Evolutionary conservation across 2,797 vertebrate species (phyloP).

Genomic region (Sebastes elongatus): DNA sequence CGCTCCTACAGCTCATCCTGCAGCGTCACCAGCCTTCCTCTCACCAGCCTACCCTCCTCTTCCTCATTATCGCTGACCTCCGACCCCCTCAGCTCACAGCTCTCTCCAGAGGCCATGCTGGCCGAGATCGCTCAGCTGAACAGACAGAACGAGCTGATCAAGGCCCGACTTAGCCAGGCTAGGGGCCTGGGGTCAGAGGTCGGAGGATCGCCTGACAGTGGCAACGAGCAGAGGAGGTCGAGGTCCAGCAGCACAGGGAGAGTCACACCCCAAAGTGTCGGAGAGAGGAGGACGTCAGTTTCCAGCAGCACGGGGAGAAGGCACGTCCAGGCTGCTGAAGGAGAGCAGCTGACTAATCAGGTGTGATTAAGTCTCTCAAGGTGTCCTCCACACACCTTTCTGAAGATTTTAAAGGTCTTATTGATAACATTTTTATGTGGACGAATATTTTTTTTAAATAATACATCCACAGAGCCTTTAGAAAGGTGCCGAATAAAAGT

Average conservation of each 20-base stretch:
- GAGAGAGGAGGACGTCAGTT: conserved; percentile 13
- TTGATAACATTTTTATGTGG: too few relatives aligned
- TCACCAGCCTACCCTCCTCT: conserved; percentile 50
- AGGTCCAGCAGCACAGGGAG: conserved; percentile 39
- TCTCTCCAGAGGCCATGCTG: conserved; percentile 74
- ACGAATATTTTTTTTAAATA: too few relatives aligned
- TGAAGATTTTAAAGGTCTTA: background rate
- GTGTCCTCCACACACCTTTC: background rate
- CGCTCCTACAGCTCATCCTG: conserved; percentile 50
- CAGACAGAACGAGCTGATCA: conserved; percentile 85
- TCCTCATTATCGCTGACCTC: conserved; percentile 38
- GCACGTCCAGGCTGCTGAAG: conserved; percentile 14
- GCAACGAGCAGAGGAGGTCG: background rate
- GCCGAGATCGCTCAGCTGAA: conserved; percentile 85
- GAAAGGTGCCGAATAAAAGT: too few relatives aligned
- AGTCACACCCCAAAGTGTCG: conserved; percentile 28
- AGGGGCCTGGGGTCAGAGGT: conserved; percentile 6
- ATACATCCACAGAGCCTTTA: too few relatives aligned
- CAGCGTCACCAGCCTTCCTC: conserved; percentile 60
- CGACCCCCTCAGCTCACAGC: conserved; percentile 13
- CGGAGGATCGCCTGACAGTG: background rate
- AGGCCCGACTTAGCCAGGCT: conserved; percentile 80
- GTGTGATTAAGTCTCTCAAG: conserved; percentile 34
- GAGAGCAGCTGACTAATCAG: conserved; percentile 42
- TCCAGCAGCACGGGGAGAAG: conserved; percentile 32